Base-by-base conservation (phyloP, 2,113 vertebrate genomes). In the Cromileptes altivelis region DNA sequence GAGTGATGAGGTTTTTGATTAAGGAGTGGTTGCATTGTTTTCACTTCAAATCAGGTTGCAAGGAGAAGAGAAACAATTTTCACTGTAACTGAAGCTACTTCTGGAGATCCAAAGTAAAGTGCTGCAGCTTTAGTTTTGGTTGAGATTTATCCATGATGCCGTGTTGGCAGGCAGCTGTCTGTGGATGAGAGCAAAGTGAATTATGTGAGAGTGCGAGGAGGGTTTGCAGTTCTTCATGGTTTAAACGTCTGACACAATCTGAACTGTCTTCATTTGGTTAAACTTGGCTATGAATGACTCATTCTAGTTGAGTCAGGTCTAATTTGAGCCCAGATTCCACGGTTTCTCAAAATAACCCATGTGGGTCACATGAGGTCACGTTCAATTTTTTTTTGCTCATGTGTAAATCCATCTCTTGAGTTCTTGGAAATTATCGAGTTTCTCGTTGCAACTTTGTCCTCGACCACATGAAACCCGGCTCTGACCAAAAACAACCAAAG, bases 371-470 rank as follows among this genome's bases (percentile, higher is more conserved):
- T 9, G 45, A 85, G 85, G 81, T 82, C 78, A 82, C 57, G 57
- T 86, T 9, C 60, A 70, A 69, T 79, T 21, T 71, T 75, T n/a
- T 75, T 74, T 71, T 78, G 27, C 49, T 75, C 53, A 63, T 52
- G 89, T 85, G 81, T 79, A 88, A 89, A 91, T 90, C 84, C 80
- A 80, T 30, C 76, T 81, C 55, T 81, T 30, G 33, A 88, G 82
- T 88, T 85, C 56, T 71, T 72, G 67, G 73, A 88, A 88, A 86
- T 87, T 64, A 87, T 90, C 65, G 49, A 77, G 70, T 83, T 77
- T 81, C 79, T 81, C 9, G 0, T 47, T 14, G 27, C 4, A 42
- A 69, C 65, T 82, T 81, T 79, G 47, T 75, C 13, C 72, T 45
- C 7, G 1, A 85, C 91, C 89, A 86, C 87, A 91, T 85, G 75